phyloP scores from a whole-genome alignment of 2,888 invertebrate genomes.

The Notodonta ziczac region DNA sequence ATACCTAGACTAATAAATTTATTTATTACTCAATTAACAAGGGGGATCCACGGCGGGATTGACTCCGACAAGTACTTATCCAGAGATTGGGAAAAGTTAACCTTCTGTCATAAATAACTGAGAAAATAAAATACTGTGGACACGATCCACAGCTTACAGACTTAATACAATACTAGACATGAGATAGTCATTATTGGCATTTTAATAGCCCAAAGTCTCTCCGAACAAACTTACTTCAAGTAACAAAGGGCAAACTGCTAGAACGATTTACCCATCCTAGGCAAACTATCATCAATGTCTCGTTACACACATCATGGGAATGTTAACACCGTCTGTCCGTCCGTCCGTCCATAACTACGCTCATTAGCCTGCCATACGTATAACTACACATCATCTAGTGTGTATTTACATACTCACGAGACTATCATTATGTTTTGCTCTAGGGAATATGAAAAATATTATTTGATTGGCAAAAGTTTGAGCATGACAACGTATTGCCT shows the following conservation, averaged over 20 bases:
- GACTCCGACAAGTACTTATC: background rate
- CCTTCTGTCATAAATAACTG: background rate
- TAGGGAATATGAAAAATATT: constrained; percentile 18
- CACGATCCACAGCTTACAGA: background rate
- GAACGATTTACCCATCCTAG: background rate
- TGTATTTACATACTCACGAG: constrained; percentile 6
- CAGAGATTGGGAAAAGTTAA: background rate
- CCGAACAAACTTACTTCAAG: constrained; percentile 8
- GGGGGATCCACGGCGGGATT: background rate
- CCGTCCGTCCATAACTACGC: constrained; percentile 22
- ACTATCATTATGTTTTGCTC: background rate
- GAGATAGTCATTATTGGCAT: background rate
- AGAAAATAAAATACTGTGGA: constrained; percentile 1
- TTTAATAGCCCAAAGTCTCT: background rate
- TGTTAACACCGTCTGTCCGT: constrained; percentile 22
- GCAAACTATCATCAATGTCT: constrained; percentile 41
- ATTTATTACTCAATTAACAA: constrained; percentile 18
- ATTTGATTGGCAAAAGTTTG: constrained; percentile 12
- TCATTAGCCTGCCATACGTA: constrained; percentile 38
- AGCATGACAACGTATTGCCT: background rate
- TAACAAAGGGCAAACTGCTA: constrained; percentile 22
- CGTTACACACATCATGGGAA: constrained; percentile 44
- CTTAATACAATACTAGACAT: too few relatives aligned
- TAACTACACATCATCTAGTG: constrained; percentile 17
- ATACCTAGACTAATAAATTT: constrained; percentile 11